Percentiles rank a stretch among this genome's conserved stretches.
Conservation (phyloP, 37 sponge, comb jelly and placozoan genomes). For the Amphimedon queenslandica region DNA sequence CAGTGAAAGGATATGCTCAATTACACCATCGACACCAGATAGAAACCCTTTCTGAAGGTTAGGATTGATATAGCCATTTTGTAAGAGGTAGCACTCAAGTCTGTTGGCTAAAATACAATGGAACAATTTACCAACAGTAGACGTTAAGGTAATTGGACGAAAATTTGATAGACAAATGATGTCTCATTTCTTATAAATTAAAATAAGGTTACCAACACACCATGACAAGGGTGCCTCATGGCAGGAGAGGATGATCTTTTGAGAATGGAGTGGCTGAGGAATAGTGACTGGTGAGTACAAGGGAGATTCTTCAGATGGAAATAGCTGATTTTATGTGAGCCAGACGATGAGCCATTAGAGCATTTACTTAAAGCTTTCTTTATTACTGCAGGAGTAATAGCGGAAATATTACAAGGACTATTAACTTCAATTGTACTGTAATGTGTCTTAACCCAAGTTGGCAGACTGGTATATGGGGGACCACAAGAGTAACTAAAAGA, state of each 20-base stretch:
- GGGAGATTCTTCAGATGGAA: conserved; percentile 29
- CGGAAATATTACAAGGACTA: conserved; percentile 2
- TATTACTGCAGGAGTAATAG: conserved; percentile 24
- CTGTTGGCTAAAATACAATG: conserved; percentile 7
- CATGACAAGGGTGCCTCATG: conserved; percentile 6
- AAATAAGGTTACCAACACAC: conserved; percentile 17
- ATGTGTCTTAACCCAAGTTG: background rate
- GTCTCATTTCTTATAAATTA: conserved; percentile 5
- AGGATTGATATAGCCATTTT: background rate
- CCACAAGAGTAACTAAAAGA: background rate
- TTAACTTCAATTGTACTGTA: background rate
- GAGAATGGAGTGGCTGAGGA: conserved; percentile 40
- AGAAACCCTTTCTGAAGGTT: conserved; percentile 20
- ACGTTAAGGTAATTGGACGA: conserved; percentile 18
- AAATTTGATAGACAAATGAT: background rate
- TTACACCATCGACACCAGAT: background rate
- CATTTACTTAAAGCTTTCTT: conserved; percentile 12
- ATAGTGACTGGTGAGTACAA: conserved; percentile 16
- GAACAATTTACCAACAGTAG: conserved; percentile 13
- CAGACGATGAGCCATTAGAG: conserved; percentile 28
- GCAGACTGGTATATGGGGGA: background rate
- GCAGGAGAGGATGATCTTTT: conserved; percentile 27
- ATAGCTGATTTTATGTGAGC: conserved; percentile 24
- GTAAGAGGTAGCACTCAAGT: conserved; percentile 3
- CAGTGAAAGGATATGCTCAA: conserved; percentile 26